Conservation (phyloP, 2,888 invertebrate species). For the Microplitis deprimator region DNA sequence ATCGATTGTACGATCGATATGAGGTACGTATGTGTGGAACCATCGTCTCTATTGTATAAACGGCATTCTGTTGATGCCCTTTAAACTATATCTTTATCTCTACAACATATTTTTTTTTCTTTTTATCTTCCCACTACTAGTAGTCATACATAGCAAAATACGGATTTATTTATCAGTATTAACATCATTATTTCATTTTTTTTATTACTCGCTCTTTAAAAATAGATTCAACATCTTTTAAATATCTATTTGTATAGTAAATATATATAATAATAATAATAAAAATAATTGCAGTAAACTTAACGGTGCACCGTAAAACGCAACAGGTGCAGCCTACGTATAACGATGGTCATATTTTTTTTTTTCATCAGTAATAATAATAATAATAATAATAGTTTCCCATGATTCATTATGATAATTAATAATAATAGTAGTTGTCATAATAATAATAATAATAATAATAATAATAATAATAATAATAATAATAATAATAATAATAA, state of each 20-base stretch:
- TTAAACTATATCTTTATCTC: neutral
- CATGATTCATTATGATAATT: slow-evolving; percentile 2
- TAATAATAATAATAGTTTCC: neutral
- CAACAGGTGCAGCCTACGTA: slow-evolving; percentile 13
- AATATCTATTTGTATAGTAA: slow-evolving; percentile 62
- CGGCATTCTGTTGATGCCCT: slow-evolving; percentile 37
- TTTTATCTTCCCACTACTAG: slow-evolving; percentile 31
- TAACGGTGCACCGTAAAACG: slow-evolving; percentile 9
- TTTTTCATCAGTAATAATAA: neutral
- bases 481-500: neutral
- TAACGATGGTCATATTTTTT: slow-evolving; percentile 13
- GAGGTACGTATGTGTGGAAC: slow-evolving; percentile 70
- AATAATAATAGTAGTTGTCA: neutral
- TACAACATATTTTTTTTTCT: neutral
- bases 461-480: neutral
- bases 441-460: neutral
- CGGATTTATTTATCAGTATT: slow-evolving; percentile 58
- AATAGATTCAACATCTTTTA: slow-evolving; percentile 69
- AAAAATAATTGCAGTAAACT: slow-evolving; percentile 50
- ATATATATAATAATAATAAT: slow-evolving; percentile 56
- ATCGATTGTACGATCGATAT: slow-evolving; percentile 68
- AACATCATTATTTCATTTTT: slow-evolving; percentile 53
- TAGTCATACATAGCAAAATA: slow-evolving; percentile 66
- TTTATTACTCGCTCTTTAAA: slow-evolving; percentile 65
- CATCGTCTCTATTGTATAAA: slow-evolving; percentile 55